Conservation (phyloP, 1,140 invertebrate species). For the Episyrphus balteatus region DNA sequence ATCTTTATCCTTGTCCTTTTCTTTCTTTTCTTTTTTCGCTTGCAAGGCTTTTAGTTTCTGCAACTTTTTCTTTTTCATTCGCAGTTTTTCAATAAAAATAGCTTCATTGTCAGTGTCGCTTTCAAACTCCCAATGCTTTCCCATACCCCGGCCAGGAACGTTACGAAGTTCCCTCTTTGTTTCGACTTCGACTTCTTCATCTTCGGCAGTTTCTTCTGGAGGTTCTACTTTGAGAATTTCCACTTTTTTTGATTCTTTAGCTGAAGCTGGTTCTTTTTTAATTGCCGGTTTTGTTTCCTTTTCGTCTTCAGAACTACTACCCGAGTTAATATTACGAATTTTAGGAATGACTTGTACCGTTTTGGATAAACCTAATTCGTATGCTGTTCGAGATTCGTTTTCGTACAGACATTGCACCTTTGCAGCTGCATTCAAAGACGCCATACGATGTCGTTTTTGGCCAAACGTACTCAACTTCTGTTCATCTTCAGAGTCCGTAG, state of each 20-base stretch:
- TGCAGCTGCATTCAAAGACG: conserved; percentile 78
- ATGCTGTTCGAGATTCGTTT: conserved; percentile 66
- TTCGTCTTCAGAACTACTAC: conserved; percentile 5
- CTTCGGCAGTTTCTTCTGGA: conserved; percentile 11
- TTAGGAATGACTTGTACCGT: conserved; percentile 27
- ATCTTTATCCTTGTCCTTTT: conserved; percentile 7
- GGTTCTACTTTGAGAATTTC: conserved; percentile 36
- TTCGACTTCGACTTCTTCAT: conserved; percentile 29
- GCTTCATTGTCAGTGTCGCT: conserved; percentile 38
- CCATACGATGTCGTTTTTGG: conserved; percentile 70
- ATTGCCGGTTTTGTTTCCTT: conserved; percentile 1
- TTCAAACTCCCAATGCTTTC: conserved; percentile 70
- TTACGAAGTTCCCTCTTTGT: conserved; percentile 50
- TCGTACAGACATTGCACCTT: conserved; percentile 87
- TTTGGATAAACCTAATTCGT: conserved; percentile 43
- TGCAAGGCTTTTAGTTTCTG: conserved; percentile 6
- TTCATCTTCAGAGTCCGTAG: conserved; percentile 26
- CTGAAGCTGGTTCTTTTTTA: not conserved
- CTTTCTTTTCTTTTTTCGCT: conserved; percentile 9
- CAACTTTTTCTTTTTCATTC: conserved; percentile 8
- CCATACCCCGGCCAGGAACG: conserved; percentile 61
- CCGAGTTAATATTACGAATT: conserved; percentile 27
- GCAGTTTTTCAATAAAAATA: not conserved
- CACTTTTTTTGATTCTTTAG: not conserved
- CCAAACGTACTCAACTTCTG: conserved; percentile 37